phyloP scores from a whole-genome alignment of 2,113 vertebrate species.

The Neoarius graeffei region DNA sequence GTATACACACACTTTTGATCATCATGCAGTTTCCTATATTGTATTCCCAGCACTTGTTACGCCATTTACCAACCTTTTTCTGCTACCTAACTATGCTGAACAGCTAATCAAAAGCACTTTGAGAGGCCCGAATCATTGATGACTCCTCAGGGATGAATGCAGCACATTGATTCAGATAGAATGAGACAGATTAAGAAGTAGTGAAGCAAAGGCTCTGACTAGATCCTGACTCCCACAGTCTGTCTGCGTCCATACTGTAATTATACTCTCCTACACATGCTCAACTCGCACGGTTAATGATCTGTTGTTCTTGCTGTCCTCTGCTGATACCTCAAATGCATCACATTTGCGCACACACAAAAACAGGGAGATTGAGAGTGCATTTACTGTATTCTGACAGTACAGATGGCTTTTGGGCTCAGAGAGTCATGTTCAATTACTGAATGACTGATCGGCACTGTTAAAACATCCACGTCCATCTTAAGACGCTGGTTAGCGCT shows the following conservation, averaged over 20 bases:
- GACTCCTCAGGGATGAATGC: conserved; percentile 33
- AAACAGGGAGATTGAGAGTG: neutral
- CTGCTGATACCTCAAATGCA: neutral
- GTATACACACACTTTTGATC: conserved; percentile 62
- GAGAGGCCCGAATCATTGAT: conserved; percentile 18
- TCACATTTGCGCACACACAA: conserved; percentile 3
- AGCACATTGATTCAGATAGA: conserved; percentile 15
- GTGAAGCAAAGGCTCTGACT: neutral
- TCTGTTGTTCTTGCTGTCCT: conserved; percentile 10
- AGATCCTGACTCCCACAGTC: conserved; percentile 24
- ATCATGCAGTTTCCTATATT: neutral
- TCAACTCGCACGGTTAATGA: conserved; percentile 7
- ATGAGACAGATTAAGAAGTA: conserved; percentile 3
- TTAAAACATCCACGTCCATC: neutral
- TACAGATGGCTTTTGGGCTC: neutral
- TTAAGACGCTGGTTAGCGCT: neutral
- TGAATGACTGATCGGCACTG: neutral
- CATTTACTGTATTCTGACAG: neutral
- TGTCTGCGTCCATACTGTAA: conserved; percentile 21
- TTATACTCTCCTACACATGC: conserved; percentile 13
- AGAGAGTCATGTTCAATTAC: neutral
- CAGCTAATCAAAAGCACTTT: conserved; percentile 29
- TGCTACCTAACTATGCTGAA: conserved; percentile 1
- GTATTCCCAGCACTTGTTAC: neutral
- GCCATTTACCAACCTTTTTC: neutral